phyloP scores from a whole-genome alignment of 2,797 vertebrate genomes.

The Carduelis carduelis region DNA sequence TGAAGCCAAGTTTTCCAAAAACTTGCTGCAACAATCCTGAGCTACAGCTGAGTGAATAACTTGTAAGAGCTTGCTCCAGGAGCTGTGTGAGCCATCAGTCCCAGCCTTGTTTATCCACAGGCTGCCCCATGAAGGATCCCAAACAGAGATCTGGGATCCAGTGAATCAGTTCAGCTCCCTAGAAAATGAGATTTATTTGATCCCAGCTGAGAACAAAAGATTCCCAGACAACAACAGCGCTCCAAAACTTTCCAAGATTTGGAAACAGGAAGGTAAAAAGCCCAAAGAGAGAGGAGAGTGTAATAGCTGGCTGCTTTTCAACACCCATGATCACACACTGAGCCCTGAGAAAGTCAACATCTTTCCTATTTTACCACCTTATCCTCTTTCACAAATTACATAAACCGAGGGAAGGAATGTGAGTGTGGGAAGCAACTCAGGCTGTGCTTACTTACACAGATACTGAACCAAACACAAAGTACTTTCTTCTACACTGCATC shows the following conservation, averaged over 20 bases:
- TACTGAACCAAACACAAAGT: not conserved
- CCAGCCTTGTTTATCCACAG: not conserved
- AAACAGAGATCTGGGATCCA: not conserved
- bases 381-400: slow-evolving; percentile 8
- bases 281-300: not conserved
- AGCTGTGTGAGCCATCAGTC: not conserved
- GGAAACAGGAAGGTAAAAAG: not conserved
- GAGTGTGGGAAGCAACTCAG: not conserved
- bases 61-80: slow-evolving; percentile 47
- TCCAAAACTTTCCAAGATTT: not conserved
- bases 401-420: slow-evolving; percentile 7
- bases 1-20: slow-evolving; percentile 13
- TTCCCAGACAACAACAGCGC: not conserved
- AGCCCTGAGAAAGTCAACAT: slow-evolving; percentile 19
- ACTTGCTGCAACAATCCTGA: slow-evolving; percentile 20
- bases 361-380: slow-evolving; percentile 16
- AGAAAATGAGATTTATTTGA: not conserved
- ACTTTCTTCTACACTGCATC: not conserved
- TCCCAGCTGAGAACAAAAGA: not conserved
- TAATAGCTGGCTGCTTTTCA: slow-evolving; percentile 5
- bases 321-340: not conserved
- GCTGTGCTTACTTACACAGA: not conserved
- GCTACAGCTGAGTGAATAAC: not conserved
- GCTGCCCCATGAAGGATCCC: not conserved
- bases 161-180: not conserved